Percentiles rank a stretch among this genome's conserved stretches.
Evolutionary conservation across 2,888 invertebrate species (phyloP).

Genomic region (Rotaria sp.): DNA sequence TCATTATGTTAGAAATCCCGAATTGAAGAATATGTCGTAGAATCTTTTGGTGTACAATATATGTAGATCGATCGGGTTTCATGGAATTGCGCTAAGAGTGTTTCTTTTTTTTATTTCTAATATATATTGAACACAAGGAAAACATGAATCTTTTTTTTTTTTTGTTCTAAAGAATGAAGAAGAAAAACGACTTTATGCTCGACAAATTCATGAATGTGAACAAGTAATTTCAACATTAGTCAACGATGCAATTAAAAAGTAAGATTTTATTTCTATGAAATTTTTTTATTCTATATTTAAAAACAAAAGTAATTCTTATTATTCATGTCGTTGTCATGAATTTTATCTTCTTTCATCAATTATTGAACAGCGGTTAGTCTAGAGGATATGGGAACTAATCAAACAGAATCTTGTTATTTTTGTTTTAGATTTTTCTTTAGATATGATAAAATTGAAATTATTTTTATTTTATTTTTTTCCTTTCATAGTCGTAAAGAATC

Average conservation of each 20-base stretch:
- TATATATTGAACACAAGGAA: no score
- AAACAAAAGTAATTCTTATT: background rate
- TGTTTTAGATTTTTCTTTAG: background rate
- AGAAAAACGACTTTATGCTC: constrained; percentile 8
- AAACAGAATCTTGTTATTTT: background rate
- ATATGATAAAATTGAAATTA: no score
- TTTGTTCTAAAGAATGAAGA: background rate
- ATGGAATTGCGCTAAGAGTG: no score
- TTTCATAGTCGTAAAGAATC: constrained; percentile 5
- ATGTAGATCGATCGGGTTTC: no score
- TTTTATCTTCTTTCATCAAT: background rate
- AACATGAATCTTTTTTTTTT: no score
- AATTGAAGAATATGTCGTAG: no score
- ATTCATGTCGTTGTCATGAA: background rate
- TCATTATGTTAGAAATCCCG: no score
- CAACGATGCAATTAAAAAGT: background rate
- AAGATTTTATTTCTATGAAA: background rate
- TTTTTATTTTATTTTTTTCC: background rate
- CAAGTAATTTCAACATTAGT: constrained; percentile 3
- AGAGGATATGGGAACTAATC: background rate
- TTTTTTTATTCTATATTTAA: background rate
- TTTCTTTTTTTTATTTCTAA: no score
- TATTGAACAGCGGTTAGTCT: background rate
- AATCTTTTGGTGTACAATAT: no score
- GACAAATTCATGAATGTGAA: constrained; percentile 19